Percentiles rank a stretch among this genome's conserved stretches.
These are phyloP conservation scores for Anagrus nilaparvatae DNA, from an alignment of 1,140 invertebrate genomes.

Conservation along the genomic window DNA sequence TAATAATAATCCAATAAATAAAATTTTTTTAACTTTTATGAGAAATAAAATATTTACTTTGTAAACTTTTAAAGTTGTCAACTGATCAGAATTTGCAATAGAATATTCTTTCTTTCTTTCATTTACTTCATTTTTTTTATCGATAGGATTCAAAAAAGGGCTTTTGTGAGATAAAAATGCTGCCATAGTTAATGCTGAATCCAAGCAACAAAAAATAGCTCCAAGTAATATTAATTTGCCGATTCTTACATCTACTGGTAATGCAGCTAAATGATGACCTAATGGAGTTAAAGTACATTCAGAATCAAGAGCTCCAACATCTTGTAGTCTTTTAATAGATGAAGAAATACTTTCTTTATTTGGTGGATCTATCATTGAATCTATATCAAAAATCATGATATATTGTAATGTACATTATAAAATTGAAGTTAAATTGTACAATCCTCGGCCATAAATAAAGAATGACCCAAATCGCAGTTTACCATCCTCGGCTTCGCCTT, in stretches of 20 bases:
- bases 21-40: slow-evolving; percentile 9
- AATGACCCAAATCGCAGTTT: no score
- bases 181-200: slow-evolving; percentile 87
- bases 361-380: slow-evolving; percentile 72
- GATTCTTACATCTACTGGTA: slow-evolving; percentile 84
- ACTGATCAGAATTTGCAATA: slow-evolving; percentile 66
- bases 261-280: slow-evolving; percentile 76
- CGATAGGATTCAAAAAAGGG: slow-evolving; percentile 69
- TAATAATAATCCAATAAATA: slow-evolving; percentile 21
- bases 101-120: slow-evolving; percentile 63
- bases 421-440: no score
- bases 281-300: slow-evolving; percentile 72
- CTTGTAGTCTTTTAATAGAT: slow-evolving; percentile 64
- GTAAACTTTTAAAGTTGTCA: slow-evolving; percentile 69
- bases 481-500: no score
- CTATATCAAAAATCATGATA: no score
- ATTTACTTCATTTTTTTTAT: slow-evolving; percentile 60
- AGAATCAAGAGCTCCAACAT: slow-evolving; percentile 80
- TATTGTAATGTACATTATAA: no score
- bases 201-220: slow-evolving; percentile 85
- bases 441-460: no score
- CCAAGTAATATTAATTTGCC: slow-evolving; percentile 86
- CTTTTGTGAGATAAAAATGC: slow-evolving; percentile 79
- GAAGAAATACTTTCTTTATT: slow-evolving; percentile 60
- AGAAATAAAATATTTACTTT: slow-evolving; percentile 42